Evolutionary conservation across 2,888 invertebrate species (phyloP).

Genomic region (Dexiosoma caninum): DNA sequence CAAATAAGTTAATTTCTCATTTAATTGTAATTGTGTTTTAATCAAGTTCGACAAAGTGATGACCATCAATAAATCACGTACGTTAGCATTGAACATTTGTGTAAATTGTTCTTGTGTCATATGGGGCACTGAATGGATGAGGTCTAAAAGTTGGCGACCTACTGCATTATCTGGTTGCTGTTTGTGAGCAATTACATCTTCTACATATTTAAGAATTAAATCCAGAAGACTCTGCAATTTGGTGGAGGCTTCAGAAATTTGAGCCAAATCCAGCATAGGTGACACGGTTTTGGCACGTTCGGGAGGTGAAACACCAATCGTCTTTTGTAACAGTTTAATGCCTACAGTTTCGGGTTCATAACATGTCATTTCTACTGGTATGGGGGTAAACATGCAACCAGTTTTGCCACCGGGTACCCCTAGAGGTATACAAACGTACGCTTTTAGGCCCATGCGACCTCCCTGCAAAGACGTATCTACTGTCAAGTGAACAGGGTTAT

Average conservation of each 20-base stretch:
- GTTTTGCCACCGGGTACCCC: constrained; percentile 96
- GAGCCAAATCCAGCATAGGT: constrained; percentile 85
- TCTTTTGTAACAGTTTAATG: constrained; percentile 90
- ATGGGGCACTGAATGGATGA: constrained; percentile 94
- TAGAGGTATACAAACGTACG: constrained; percentile 93
- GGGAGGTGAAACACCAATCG: constrained; percentile 80
- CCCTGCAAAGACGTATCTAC: constrained; percentile 94
- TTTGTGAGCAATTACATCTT: constrained; percentile 91
- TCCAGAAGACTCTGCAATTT: constrained; percentile 88
- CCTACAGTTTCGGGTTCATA: constrained; percentile 95
- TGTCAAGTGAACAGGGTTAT: constrained; percentile 95
- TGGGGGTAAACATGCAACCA: constrained; percentile 97
- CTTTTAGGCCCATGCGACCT: constrained; percentile 94
- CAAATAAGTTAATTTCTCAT: constrained; percentile 94
- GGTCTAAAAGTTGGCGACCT: constrained; percentile 92
- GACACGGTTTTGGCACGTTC: constrained; percentile 82
- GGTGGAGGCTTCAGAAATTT: constrained; percentile 90
- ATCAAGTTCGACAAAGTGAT: constrained; percentile 96
- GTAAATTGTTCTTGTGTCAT: constrained; percentile 94
- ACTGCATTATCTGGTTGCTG: constrained; percentile 89
- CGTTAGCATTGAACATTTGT: constrained; percentile 95
- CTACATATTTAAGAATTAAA: constrained; percentile 89
- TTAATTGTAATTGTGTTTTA: constrained; percentile 96
- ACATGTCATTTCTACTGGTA: constrained; percentile 90
- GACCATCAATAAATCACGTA: constrained; percentile 98